These are phyloP conservation scores for Porites lobata DNA, from an alignment of 92 coral and sea anemone species.

Conservation along the genomic window DNA sequence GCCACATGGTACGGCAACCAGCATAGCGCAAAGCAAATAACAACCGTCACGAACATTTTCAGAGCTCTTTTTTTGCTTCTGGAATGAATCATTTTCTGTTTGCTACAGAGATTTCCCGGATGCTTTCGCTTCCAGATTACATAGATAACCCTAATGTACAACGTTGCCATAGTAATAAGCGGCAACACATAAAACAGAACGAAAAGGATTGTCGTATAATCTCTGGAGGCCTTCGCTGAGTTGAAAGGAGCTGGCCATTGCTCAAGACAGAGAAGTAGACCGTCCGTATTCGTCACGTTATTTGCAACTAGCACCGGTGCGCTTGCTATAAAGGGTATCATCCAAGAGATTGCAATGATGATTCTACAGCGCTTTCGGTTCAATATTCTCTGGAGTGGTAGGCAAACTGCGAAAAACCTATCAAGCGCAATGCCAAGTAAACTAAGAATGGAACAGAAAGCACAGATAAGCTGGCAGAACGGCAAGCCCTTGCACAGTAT, in stretches of 20 bases:
- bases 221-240: constrained; percentile 61
- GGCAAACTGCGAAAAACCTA: constrained; percentile 72
- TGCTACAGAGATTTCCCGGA: constrained; percentile 47
- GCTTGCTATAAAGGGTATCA: constrained; percentile 65
- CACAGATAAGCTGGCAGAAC: constrained; percentile 66
- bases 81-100: constrained; percentile 4
- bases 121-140: constrained; percentile 68
- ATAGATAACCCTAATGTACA: constrained; percentile 56
- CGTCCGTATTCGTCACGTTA: constrained; percentile 41
- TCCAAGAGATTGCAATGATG: constrained; percentile 74
- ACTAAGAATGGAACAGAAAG: constrained; percentile 82
- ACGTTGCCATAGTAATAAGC: constrained; percentile 33
- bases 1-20: constrained; percentile 75
- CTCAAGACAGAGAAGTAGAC: constrained; percentile 58
- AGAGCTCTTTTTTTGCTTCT: constrained; percentile 61
- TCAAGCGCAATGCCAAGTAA: constrained; percentile 81
- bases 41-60: constrained; percentile 71
- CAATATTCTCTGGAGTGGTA: constrained; percentile 77
- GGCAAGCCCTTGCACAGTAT: constrained; percentile 72
- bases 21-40: constrained; percentile 69
- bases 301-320: constrained; percentile 78
- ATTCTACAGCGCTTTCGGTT: constrained; percentile 56
- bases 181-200: constrained; percentile 66
- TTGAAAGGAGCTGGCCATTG: constrained; percentile 77
- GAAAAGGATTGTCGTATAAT: constrained; percentile 75